Conservation (phyloP, 2,888 invertebrate genomes). For the Peribatodes rhomboidaria region DNA sequence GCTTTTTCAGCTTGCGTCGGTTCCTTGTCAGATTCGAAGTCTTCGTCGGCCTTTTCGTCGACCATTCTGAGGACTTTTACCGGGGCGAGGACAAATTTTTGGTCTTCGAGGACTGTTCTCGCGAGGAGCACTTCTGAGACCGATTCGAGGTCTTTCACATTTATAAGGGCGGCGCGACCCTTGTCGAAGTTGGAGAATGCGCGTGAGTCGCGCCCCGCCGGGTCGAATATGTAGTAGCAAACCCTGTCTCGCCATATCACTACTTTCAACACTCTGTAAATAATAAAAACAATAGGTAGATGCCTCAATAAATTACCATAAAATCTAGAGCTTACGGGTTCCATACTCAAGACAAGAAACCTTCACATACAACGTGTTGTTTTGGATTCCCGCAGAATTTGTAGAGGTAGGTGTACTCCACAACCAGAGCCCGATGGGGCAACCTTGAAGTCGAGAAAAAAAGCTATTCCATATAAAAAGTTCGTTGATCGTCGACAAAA, state of each 20-base stretch:
- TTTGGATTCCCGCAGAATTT: too few species aligned
- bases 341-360: too few species aligned
- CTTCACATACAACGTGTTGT: too few species aligned
- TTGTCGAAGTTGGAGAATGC: slow-evolving; percentile 78
- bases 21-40: slow-evolving; percentile 81
- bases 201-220: slow-evolving; percentile 84
- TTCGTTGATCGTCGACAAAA: too few species aligned
- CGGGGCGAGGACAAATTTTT: slow-evolving; percentile 80
- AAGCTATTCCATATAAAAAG: too few species aligned
- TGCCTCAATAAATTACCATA: too few species aligned
- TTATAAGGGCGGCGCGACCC: slow-evolving; percentile 86
- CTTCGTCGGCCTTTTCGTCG: slow-evolving; percentile 74
- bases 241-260: slow-evolving; percentile 87
- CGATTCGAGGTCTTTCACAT: slow-evolving; percentile 82
- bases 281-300: too few species aligned
- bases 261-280: slow-evolving; percentile 74
- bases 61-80: slow-evolving; percentile 80
- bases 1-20: slow-evolving; percentile 80
- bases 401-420: too few species aligned
- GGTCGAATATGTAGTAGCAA: slow-evolving; percentile 88
- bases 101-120: slow-evolving; percentile 78
- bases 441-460: too few species aligned
- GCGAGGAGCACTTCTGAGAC: slow-evolving; percentile 83
- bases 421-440: too few species aligned
- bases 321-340: too few species aligned